phyloP scores from a whole-genome alignment of 2,797 vertebrate species.

The Neosilurus hyrtlii region DNA sequence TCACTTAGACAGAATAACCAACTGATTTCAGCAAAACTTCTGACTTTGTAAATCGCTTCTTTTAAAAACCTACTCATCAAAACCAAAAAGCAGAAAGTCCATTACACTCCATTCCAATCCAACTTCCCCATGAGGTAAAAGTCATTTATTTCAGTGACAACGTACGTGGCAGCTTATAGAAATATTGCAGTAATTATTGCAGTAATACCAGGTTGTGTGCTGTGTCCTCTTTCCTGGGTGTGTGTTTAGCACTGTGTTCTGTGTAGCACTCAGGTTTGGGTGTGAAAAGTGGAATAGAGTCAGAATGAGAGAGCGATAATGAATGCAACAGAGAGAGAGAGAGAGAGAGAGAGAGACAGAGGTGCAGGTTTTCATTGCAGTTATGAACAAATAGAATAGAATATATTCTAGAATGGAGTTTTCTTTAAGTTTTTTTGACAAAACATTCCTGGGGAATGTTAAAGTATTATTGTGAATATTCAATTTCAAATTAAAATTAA shows the following conservation, averaged over 20 bases:
- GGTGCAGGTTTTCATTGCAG: too few species aligned
- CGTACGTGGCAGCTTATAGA: too few species aligned
- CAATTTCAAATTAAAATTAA: too few species aligned
- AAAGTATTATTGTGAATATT: too few species aligned
- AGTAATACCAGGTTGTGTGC: not conserved
- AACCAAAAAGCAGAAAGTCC: constrained; percentile 6
- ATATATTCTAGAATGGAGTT: too few species aligned
- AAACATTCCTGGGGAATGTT: too few species aligned
- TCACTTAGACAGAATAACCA: not conserved
- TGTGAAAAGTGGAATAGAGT: not conserved
- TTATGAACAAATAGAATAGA: too few species aligned
- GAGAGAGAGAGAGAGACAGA: not conserved
- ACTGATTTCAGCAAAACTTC: not conserved
- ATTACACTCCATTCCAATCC: not conserved
- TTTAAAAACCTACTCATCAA: constrained; percentile 5
- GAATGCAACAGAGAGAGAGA: too few species aligned
- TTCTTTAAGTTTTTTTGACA: too few species aligned
- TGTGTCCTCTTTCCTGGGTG: constrained; percentile 4
- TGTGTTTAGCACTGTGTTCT: not conserved
- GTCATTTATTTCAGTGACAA: constrained; percentile 9
- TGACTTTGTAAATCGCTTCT: not conserved
- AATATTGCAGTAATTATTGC: not conserved
- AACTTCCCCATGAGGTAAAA: not conserved
- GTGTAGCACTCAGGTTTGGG: not conserved
- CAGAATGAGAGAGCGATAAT: not conserved